Evolutionary conservation across 1,140 invertebrate species (phyloP).

Genomic region (Brachionus rubens): DNA sequence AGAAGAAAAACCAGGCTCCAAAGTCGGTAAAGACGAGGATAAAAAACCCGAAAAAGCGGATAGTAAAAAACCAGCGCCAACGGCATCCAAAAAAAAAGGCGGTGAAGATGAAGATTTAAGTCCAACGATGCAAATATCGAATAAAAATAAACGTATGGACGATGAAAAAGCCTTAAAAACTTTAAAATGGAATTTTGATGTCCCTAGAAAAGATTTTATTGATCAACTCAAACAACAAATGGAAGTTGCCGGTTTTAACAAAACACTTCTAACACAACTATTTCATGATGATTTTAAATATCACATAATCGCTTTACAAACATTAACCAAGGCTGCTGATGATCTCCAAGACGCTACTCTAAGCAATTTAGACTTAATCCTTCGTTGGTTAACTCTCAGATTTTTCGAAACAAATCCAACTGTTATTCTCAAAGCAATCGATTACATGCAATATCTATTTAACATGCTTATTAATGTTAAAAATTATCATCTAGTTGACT

Average conservation of each 20-base stretch:
- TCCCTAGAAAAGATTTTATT: constrained; percentile 86
- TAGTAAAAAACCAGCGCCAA: neutral
- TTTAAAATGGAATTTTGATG: constrained; percentile 92
- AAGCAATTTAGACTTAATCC: constrained; percentile 85
- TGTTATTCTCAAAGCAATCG: constrained; percentile 85
- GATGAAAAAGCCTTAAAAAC: constrained; percentile 54
- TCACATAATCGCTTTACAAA: constrained; percentile 90
- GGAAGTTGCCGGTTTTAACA: constrained; percentile 63
- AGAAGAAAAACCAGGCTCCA: constrained; percentile 16
- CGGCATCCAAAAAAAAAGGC: constrained; percentile 66
- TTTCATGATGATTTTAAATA: constrained; percentile 92
- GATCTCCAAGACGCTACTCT: constrained; percentile 74
- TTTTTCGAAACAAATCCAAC: constrained; percentile 98
- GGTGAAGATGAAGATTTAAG: constrained; percentile 80
- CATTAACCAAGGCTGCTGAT: constrained; percentile 71
- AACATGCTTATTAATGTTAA: constrained; percentile 26
- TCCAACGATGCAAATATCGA: constrained; percentile 75
- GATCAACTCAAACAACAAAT: constrained; percentile 86
- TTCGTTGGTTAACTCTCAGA: constrained; percentile 90
- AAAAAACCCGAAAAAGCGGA: constrained; percentile 47
- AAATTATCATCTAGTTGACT: constrained; percentile 23
- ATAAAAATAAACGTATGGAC: constrained; percentile 51
- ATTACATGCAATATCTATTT: constrained; percentile 69
- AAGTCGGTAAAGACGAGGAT: too few species aligned
- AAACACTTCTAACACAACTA: constrained; percentile 71